Evolutionary conservation across 2,888 invertebrate species (phyloP).

Genomic region (Priocnemis perturbator): DNA sequence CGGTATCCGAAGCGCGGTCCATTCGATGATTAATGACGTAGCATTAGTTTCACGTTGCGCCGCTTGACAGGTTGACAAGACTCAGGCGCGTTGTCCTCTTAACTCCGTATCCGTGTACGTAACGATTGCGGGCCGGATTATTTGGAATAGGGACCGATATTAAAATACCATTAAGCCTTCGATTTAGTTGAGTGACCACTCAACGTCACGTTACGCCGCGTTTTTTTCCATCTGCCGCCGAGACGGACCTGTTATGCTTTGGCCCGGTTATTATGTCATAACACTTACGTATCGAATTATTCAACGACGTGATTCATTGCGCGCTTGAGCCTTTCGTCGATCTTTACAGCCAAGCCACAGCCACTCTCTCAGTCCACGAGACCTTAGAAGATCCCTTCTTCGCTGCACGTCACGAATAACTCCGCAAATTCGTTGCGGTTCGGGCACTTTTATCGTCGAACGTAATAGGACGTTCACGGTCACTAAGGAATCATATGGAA

Average conservation of each 20-base stretch:
- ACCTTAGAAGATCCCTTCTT: background rate
- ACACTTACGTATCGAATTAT: conserved; percentile 5
- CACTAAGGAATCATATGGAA: conserved; percentile 16
- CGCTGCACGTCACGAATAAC: background rate
- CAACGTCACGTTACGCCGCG: conserved; percentile 21
- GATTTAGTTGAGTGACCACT: conserved; percentile 25
- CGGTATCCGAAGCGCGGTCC: too few species aligned
- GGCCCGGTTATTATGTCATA: background rate
- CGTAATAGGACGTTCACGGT: background rate
- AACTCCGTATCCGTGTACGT: conserved; percentile 14
- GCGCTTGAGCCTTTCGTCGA: background rate
- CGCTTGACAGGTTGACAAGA: conserved; percentile 12
- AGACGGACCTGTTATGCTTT: background rate
- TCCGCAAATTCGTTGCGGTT: background rate
- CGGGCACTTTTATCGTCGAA: too few species aligned
- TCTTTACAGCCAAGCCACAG: background rate
- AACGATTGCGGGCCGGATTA: background rate
- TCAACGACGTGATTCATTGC: background rate
- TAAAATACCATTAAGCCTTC: conserved; percentile 32
- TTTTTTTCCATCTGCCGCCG: background rate
- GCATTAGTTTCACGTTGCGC: conserved; percentile 13
- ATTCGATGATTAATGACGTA: conserved; percentile 24
- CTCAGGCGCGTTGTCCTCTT: conserved; percentile 14
- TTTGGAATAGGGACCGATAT: conserved; percentile 8
- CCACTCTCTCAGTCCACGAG: background rate